Conservation (phyloP, 2,797 vertebrate genomes). For the Enteromius paludinosus region DNA sequence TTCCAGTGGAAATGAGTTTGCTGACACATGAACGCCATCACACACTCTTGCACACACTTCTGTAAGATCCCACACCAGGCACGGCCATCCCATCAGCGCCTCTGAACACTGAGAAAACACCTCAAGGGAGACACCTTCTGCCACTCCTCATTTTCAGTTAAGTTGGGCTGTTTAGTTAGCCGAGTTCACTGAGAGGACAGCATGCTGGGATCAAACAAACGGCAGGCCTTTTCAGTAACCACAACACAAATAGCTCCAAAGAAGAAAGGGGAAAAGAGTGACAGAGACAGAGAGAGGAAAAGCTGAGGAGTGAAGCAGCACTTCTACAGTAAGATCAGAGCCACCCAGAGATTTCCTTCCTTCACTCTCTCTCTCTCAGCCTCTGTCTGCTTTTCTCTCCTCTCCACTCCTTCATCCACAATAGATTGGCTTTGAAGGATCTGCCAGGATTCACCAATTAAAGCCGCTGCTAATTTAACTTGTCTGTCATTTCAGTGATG, state of each 20-base stretch:
- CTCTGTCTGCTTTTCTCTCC: conserved; percentile 56
- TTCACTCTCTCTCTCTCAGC: conserved; percentile 37
- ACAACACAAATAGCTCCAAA: conserved; percentile 70
- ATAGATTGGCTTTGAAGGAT: conserved; percentile 69
- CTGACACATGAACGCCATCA: conserved; percentile 31
- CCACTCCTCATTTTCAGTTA: conserved; percentile 64
- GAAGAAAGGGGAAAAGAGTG: conserved; percentile 40
- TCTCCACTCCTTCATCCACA: conserved; percentile 58
- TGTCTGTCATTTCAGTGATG: conserved; percentile 54
- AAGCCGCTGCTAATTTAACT: conserved; percentile 73
- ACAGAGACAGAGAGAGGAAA: conserved; percentile 17
- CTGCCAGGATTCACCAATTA: conserved; percentile 73
- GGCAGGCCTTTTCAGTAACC: conserved; percentile 60
- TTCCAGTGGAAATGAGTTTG: conserved; percentile 54
- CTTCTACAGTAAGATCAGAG: conserved; percentile 64
- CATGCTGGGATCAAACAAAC: conserved; percentile 62
- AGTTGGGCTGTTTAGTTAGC: conserved; percentile 65
- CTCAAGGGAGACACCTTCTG: conserved; percentile 65
- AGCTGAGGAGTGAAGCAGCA: conserved; percentile 21
- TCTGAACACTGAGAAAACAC: conserved; percentile 58
- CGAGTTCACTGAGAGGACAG: conserved; percentile 77
- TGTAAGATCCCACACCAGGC: conserved; percentile 39
- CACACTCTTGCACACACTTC: conserved; percentile 26
- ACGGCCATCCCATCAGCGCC: conserved; percentile 53
- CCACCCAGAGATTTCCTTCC: conserved; percentile 56